Evolutionary conservation across 2,888 invertebrate genomes (phyloP).

Genomic region (Drepanosiphum platanoidis): DNA sequence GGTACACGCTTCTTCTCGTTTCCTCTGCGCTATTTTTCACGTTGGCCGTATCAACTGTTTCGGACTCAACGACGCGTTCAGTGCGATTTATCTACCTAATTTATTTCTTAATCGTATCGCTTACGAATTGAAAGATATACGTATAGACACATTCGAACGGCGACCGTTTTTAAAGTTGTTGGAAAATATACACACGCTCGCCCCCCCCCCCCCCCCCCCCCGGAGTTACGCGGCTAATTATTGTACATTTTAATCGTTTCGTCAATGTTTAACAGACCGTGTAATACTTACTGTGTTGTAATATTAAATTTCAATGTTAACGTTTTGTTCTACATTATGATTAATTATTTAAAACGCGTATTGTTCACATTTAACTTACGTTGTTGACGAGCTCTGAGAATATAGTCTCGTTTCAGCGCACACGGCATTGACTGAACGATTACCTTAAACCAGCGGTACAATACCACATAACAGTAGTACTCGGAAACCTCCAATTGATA

Average conservation of each 20-base stretch:
- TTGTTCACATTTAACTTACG: no score
- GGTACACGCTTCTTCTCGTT: conserved; percentile 15
- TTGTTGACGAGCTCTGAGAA: no score
- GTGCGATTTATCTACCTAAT: conserved; percentile 31
- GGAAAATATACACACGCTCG: not conserved
- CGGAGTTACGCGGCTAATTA: not conserved
- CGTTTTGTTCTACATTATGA: no score
- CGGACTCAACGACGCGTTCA: conserved; percentile 23
- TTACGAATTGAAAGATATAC: not conserved
- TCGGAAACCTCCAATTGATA: no score
- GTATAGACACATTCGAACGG: not conserved
- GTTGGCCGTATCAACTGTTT: not conserved
- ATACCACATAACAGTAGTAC: no score
- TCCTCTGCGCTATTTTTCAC: not conserved
- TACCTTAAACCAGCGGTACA: no score
- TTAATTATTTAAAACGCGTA: no score
- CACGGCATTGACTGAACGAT: no score
- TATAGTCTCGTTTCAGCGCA: no score
- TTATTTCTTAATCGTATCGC: conserved; percentile 26
- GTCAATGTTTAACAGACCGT: not conserved
- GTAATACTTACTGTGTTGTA: no score
- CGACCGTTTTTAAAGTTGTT: not conserved
- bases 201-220: no score
- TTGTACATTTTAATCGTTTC: not conserved
- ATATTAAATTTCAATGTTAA: conserved; percentile 13